Conservation (phyloP, 2,888 invertebrate species). For the Luperina testacea region DNA sequence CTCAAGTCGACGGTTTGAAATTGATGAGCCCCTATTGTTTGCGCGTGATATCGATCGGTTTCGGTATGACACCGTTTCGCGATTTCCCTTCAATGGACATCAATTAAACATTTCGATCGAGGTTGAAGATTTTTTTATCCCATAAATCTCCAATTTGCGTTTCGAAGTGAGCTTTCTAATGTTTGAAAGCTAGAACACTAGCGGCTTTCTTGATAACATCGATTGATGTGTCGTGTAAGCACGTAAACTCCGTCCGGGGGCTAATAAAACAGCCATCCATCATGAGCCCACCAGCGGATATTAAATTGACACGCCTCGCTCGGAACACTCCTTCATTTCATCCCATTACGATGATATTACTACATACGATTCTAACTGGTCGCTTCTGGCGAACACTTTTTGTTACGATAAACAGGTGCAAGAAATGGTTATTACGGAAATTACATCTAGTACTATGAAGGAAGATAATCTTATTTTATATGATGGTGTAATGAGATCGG, state of each 20-base stretch:
- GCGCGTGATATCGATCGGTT: slow-evolving; percentile 76
- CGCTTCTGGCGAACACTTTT: slow-evolving; percentile 59
- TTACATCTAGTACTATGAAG: slow-evolving; percentile 53
- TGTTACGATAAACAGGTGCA: slow-evolving; percentile 61
- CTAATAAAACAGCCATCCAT: slow-evolving; percentile 85
- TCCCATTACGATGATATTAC: slow-evolving; percentile 79
- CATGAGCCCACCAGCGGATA: slow-evolving; percentile 85
- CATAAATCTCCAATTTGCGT: slow-evolving; percentile 35
- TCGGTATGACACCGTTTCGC: slow-evolving; percentile 69
- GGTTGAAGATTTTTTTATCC: slow-evolving; percentile 44
- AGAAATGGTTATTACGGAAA: slow-evolving; percentile 62
- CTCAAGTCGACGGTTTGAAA: slow-evolving; percentile 74
- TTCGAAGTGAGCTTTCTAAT: slow-evolving; percentile 41
- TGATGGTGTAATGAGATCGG: slow-evolving; percentile 47
- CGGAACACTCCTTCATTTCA: slow-evolving; percentile 78
- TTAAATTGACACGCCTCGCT: slow-evolving; percentile 87
- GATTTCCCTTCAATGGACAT: slow-evolving; percentile 61
- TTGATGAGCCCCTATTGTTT: slow-evolving; percentile 84
- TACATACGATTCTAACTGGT: slow-evolving; percentile 67
- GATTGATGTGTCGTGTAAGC: slow-evolving; percentile 69
- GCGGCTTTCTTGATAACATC: slow-evolving; percentile 71
- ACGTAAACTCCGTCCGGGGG: slow-evolving; percentile 75
- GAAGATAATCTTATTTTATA: slow-evolving; percentile 41
- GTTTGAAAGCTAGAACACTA: slow-evolving; percentile 48
- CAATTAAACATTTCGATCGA: slow-evolving; percentile 66